A percentile compares a stretch with the other conserved stretches of the same genome.
These are phyloP conservation scores for Chloroceryle aenea DNA, from an alignment of 2,113 vertebrate species.

Conservation along the genomic window DNA sequence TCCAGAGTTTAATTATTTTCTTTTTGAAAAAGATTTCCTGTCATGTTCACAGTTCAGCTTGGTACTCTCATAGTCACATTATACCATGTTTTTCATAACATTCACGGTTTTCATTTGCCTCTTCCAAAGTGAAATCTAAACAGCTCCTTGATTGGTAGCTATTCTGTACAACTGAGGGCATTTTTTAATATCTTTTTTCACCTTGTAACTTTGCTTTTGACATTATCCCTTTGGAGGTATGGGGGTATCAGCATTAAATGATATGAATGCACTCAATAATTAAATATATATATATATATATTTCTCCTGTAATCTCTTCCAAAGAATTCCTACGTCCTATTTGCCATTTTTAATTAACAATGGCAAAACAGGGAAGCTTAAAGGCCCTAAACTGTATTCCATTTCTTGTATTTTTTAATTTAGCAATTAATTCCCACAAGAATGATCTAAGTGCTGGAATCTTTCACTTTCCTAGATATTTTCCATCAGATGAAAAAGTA, in stretches of 20 bases:
- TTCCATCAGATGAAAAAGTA: background rate
- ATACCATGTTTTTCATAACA: background rate
- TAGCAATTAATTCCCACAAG: background rate
- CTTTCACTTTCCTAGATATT: background rate
- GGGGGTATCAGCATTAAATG: background rate
- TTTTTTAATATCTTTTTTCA: fast-evolving
- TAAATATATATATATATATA: background rate
- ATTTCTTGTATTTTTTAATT: background rate
- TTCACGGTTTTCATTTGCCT: background rate
- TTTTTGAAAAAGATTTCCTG: background rate
- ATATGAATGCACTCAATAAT: background rate
- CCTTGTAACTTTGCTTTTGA: background rate
- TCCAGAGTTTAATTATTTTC: background rate
- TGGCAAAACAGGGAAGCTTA: background rate
- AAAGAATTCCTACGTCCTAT: background rate
- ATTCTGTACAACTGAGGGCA: background rate
- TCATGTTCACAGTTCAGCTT: background rate
- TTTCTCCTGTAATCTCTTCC: background rate
- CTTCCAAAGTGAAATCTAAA: background rate
- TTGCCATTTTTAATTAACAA: background rate
- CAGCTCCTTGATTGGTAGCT: background rate
- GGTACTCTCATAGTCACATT: background rate
- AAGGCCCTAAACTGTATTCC: background rate
- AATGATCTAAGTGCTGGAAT: background rate
- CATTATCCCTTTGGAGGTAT: background rate